These are phyloP conservation scores for Ceratitis capitata DNA, from an alignment of 1,140 invertebrate genomes.

Conservation along the genomic window DNA sequence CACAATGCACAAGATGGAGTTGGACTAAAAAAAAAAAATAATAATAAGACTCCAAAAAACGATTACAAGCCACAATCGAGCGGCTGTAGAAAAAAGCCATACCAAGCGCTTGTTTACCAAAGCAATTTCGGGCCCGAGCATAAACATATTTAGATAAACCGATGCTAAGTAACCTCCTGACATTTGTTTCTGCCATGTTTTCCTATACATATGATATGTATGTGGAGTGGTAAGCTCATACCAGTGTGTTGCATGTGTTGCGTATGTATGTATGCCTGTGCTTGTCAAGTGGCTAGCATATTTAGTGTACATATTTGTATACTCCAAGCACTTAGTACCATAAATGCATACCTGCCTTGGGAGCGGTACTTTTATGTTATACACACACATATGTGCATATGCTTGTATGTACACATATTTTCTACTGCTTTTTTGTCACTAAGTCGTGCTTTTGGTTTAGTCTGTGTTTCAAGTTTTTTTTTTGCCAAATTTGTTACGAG, in stretches of 20 bases:
- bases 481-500: slow-evolving; percentile 21
- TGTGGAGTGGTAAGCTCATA: too few relatives aligned
- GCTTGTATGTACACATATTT: too few relatives aligned
- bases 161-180: slow-evolving; percentile 26
- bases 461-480: not conserved
- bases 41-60: not conserved
- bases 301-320: slow-evolving; percentile 19
- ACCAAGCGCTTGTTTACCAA: slow-evolving; percentile 23
- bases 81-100: not conserved
- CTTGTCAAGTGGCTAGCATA: slow-evolving; percentile 3
- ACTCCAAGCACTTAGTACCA: not conserved
- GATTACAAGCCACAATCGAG: not conserved
- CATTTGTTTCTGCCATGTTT: slow-evolving; percentile 11
- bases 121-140: slow-evolving; percentile 4
- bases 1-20: too few relatives aligned
- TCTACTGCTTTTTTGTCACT: not conserved
- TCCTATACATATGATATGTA: too few relatives aligned
- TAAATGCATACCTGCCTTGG: slow-evolving; percentile 36
- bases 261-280: not conserved
- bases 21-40: not conserved
- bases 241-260: not conserved
- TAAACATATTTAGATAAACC: slow-evolving; percentile 38
- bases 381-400: too few relatives aligned
- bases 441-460: not conserved
- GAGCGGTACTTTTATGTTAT: not conserved